A percentile compares a stretch with the other conserved stretches of the same genome.
phyloP scores from a whole-genome alignment of 2,797 vertebrate species.

The Anguilla obscura region DNA sequence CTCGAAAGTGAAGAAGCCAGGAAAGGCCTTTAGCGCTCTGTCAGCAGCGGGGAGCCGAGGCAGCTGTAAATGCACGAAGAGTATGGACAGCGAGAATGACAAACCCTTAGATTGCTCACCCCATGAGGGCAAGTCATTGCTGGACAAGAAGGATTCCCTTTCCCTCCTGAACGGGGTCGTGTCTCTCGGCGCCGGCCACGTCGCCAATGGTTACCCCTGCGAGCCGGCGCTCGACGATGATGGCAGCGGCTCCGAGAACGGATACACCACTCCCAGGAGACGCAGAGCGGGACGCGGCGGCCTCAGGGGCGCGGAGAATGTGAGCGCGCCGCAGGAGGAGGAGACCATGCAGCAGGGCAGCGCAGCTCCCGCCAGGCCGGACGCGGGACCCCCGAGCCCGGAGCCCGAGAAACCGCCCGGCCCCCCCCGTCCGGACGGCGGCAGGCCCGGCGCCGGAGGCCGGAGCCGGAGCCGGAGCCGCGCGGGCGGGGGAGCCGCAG shows the following conservation, averaged over 20 bases:
- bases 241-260: conserved; percentile 91
- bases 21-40: conserved; percentile 75
- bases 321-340: background rate
- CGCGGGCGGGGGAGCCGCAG: conserved; percentile 68
- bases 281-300: conserved; percentile 82
- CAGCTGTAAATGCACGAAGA: conserved; percentile 79
- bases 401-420: conserved; percentile 66
- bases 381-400: conserved; percentile 69
- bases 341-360: background rate
- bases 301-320: conserved; percentile 79
- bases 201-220: conserved; percentile 89
- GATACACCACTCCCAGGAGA: conserved; percentile 94
- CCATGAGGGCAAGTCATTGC: conserved; percentile 53
- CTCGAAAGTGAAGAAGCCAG: conserved; percentile 72
- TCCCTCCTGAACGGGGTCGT: conserved; percentile 86
- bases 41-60: conserved; percentile 80
- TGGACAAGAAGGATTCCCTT: conserved; percentile 72
- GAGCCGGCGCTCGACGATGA: conserved; percentile 84
- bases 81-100: conserved; percentile 85
- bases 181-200: conserved; percentile 75
- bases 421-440: conserved; percentile 50
- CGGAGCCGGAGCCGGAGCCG: conserved; percentile 43
- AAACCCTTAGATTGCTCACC: conserved; percentile 71
- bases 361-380: background rate
- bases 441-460: conserved; percentile 75